Percentiles rank a stretch among this genome's conserved stretches.
phyloP scores from a whole-genome alignment of 2,888 invertebrate genomes.

The Sepioteuthis lessoniana region DNA sequence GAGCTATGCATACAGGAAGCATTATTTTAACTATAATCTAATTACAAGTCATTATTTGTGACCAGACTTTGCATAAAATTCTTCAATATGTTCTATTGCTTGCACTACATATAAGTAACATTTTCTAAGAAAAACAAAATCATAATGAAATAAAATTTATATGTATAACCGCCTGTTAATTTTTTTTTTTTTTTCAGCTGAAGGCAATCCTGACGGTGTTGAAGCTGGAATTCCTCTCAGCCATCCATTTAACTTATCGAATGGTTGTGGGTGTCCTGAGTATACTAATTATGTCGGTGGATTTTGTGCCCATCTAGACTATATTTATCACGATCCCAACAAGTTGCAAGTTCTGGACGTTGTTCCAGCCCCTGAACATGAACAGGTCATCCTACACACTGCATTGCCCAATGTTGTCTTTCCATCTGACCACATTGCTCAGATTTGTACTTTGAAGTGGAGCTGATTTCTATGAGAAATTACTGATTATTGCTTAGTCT shows the following conservation, averaged over 20 bases:
- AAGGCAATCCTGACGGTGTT: neutral
- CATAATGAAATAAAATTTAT: too few species aligned
- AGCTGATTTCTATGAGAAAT: too few species aligned
- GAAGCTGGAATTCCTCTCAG: constrained; percentile 55
- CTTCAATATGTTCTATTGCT: too few species aligned
- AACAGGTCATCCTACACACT: constrained; percentile 83
- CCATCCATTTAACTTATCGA: constrained; percentile 81
- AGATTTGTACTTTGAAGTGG: constrained; percentile 78
- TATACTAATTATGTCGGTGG: constrained; percentile 89
- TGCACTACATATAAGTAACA: too few species aligned
- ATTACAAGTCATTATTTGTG: too few species aligned
- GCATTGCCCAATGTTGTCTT: constrained; percentile 91
- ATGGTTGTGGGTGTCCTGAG: constrained; percentile 88
- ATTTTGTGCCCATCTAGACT: constrained; percentile 92
- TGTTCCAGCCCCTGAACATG: constrained; percentile 86
- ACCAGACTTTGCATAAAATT: too few species aligned
- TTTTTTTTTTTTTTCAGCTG: neutral
- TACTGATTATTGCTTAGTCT: too few species aligned
- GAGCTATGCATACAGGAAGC: too few species aligned
- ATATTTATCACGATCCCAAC: constrained; percentile 86
- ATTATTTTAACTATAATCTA: too few species aligned
- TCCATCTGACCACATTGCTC: constrained; percentile 94
- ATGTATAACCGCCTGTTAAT: too few species aligned
- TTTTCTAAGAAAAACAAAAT: too few species aligned
- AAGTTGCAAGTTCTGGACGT: constrained; percentile 78